Evolutionary conservation across 2,888 invertebrate genomes (phyloP), one percentile per base, ranked within the genome.

Genomic region (Lottia scabra): DNA sequence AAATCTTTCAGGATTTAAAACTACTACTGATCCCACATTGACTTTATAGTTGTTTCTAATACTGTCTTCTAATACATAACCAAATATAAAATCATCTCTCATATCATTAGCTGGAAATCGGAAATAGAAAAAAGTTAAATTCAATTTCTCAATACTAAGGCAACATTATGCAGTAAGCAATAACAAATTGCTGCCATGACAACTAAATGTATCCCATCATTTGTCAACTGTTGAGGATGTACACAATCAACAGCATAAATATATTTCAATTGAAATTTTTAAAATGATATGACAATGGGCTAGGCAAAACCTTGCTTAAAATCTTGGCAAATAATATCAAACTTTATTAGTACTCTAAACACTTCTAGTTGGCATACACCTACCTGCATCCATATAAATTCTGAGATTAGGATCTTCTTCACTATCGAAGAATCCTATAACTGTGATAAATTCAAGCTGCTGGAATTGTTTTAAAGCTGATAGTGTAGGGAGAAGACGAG

Each of bases 381-480:
- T 85, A 85, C 90, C 90, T 65, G 91, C 89, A 68, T 91, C 91
- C 75, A 87, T 84, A 80, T 88, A 91, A 16, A 88, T 87, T 19
- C 88, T 82, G 69, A 90, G 90, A 38, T 88, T 84, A 16, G 85
- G 78, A 69, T 90, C 89, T 43, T 89, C 85, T 3, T 85, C 79
- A n/a, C 87, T 86, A 19, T 89, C 85, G 83, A 92, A 92, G 85
- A 91, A 91, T 8, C 91, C 92, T 69, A 92, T 84, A 23, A 92
- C 87, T 3, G 90, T 90, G 23, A 91, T 87, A 70, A 90, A 90
- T 26, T 89, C 89, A 70, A 90, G 85, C 48, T 85, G 84, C 76
- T 91, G 79, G 70, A 84, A 85, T 46, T 87, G 85, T 70, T 88
- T 85, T 30, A 91, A 77, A 46, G 90, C 90, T 68, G 88, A 87